phyloP scores from a whole-genome alignment of 1,140 invertebrate species.

The Akabosia matsudoensis region DNA sequence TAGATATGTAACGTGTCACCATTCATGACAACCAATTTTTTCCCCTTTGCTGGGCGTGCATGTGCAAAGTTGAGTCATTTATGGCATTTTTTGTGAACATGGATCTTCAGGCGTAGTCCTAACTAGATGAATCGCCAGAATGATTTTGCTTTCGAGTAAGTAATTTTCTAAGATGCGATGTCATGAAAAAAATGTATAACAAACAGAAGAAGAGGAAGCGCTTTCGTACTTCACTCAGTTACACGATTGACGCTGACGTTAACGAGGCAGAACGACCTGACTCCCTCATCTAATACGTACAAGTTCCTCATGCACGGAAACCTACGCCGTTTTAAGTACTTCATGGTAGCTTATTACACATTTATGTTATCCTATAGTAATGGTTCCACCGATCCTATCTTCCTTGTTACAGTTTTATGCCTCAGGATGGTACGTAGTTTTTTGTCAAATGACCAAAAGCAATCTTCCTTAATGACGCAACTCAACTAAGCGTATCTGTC shows the following conservation, averaged over 20 bases:
- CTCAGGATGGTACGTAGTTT: neutral
- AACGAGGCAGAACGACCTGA: conserved; percentile 13
- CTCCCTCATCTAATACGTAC: conserved; percentile 15
- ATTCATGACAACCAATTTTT: too few relatives aligned
- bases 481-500: conserved; percentile 13
- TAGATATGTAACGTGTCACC: too few relatives aligned
- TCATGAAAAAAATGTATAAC: conserved; percentile 2
- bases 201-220: neutral
- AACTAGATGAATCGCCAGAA: too few relatives aligned
- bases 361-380: too few relatives aligned
- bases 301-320: neutral
- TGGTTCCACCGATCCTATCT: neutral
- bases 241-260: conserved; percentile 24
- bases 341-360: too few relatives aligned
- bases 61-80: too few relatives aligned
- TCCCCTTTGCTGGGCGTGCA: too few relatives aligned
- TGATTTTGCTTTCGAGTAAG: too few relatives aligned
- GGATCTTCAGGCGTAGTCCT: too few relatives aligned
- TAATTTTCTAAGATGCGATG: conserved; percentile 1
- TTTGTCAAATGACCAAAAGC: conserved; percentile 22
- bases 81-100: too few relatives aligned
- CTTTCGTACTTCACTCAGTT: neutral
- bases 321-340: too few relatives aligned
- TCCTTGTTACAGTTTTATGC: neutral
- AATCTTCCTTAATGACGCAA: conserved; percentile 23